Percentiles rank a stretch among this genome's conserved stretches.
These are phyloP conservation scores for Monomorium pharaonis DNA, from an alignment of 1,140 invertebrate species.

Conservation along the genomic window DNA sequence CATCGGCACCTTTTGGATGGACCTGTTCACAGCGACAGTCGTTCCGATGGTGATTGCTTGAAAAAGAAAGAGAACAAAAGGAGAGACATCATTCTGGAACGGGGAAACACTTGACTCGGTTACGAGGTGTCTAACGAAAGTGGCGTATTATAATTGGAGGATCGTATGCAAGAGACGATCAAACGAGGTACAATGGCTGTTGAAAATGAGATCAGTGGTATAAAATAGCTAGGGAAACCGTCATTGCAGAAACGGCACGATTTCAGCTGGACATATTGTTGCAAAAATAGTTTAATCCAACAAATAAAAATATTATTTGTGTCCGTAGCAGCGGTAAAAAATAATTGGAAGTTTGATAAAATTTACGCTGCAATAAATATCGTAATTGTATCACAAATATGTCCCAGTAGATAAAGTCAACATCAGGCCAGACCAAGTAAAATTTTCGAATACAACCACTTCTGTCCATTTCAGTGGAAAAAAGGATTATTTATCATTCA, in stretches of 20 bases:
- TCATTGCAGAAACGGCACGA: neutral
- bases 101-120: constrained; percentile 55
- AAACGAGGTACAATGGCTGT: constrained; percentile 14
- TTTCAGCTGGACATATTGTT: neutral
- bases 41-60: constrained; percentile 5
- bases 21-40: constrained; percentile 46
- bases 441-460: neutral
- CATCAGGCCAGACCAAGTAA: neutral
- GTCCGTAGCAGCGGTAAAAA: neutral
- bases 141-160: constrained; percentile 63
- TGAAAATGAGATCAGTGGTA: neutral
- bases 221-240: neutral
- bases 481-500: constrained; percentile 13
- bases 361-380: neutral
- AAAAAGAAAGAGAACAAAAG: constrained; percentile 46
- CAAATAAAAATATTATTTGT: constrained; percentile 10
- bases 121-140: constrained; percentile 46
- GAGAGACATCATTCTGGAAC: constrained; percentile 6
- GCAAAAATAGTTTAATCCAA: neutral
- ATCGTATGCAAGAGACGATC: constrained; percentile 45
- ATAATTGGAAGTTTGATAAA: neutral
- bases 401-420: neutral
- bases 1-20: constrained; percentile 65
- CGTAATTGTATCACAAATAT: neutral
- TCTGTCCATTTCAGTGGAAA: neutral